A percentile compares a stretch with the other conserved stretches of the same genome.
These are phyloP conservation scores for Arothron firmamentum DNA, from an alignment of 2,113 vertebrate genomes.

Conservation along the genomic window DNA sequence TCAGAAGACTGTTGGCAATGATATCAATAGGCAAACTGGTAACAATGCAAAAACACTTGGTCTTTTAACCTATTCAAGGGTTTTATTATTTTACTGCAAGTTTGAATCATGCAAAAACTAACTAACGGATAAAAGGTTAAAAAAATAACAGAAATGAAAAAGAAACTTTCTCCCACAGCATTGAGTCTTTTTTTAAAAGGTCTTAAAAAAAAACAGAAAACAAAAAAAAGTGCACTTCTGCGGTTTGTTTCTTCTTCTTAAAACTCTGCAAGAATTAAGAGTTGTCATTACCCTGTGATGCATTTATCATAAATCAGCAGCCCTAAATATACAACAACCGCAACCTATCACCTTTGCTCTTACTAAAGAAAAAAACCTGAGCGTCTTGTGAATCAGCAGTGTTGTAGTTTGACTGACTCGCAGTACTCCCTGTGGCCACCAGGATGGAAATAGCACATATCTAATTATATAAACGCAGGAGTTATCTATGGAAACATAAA, in stretches of 20 bases:
- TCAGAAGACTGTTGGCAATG: constrained; percentile 6
- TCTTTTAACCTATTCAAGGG: background rate
- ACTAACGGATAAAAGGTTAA: constrained; percentile 3
- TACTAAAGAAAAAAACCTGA: background rate
- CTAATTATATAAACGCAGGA: constrained; percentile 12
- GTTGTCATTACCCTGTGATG: constrained; percentile 3
- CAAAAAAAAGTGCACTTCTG: constrained; percentile 1
- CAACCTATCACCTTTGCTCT: background rate
- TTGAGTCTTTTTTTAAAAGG: constrained; percentile 8
- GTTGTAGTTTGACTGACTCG: background rate
- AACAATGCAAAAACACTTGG: constrained; percentile 3
- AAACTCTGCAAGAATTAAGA: background rate
- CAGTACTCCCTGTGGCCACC: background rate
- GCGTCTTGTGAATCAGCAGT: background rate
- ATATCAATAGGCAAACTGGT: constrained; percentile 1
- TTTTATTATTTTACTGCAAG: constrained; percentile 7
- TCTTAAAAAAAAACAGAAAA: too few relatives aligned
- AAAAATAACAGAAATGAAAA: constrained; percentile 1
- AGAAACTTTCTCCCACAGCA: constrained; percentile 9
- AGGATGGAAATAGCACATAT: background rate
- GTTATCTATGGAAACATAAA: constrained; percentile 11
- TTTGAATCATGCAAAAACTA: constrained; percentile 6
- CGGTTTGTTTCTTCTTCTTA: constrained; percentile 9
- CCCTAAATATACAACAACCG: background rate
- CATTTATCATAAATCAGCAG: background rate